Base-by-base conservation (phyloP, 2,113 vertebrate genomes). In the Aramus guarauna region DNA sequence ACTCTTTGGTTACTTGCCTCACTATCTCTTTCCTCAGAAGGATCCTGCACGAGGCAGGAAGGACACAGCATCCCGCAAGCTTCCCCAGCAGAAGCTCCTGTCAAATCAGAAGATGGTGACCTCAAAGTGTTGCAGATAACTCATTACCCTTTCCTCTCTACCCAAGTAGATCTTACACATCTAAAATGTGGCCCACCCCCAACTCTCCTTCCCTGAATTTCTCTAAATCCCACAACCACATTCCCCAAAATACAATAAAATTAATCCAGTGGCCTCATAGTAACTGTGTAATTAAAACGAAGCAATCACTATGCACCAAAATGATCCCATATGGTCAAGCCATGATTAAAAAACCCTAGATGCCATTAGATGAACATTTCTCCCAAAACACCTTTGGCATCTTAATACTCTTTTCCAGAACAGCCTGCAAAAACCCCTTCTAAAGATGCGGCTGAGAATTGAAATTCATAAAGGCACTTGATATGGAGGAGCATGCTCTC, bases 381-480 rank as follows among this genome's bases (percentile, higher is more conserved):
- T 95, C 29, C 66, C 60, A 20, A 55, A 67, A 69, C 48, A 39
- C n/a, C 36, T 76, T 41, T 68, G 67, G 36, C 37, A 72, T 71
- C 47, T 90, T 50, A 20, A 37, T 30, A 3, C 2, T 55, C 32
- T 58, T 88, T 29, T 76, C 53, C 63, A 9, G 5, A 88, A 20
- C n/a, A 92, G 23, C 66, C 58, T 90, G 64, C 64, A 75, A 81
- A 87, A 87, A 23, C 6, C n/a, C 21, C 36, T 91, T 64, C 39
- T 48, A 24, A 90, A 73, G 87, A 62, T 30, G 74, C 90, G 39
- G 58, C 4, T 92, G 81, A 94, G 74, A 82, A 93, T 7, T 95
- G 77, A 95, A 96, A 91, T 91, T 94, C 85, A 79, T n/a, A 5
- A 73, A 95, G 74, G 45, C 85, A 23, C 74, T 96, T 45, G 87